Percentiles rank a stretch among this genome's conserved stretches.
Evolutionary conservation across 2,888 invertebrate genomes (phyloP).

Genomic region (Mesorhabditis sp.): DNA sequence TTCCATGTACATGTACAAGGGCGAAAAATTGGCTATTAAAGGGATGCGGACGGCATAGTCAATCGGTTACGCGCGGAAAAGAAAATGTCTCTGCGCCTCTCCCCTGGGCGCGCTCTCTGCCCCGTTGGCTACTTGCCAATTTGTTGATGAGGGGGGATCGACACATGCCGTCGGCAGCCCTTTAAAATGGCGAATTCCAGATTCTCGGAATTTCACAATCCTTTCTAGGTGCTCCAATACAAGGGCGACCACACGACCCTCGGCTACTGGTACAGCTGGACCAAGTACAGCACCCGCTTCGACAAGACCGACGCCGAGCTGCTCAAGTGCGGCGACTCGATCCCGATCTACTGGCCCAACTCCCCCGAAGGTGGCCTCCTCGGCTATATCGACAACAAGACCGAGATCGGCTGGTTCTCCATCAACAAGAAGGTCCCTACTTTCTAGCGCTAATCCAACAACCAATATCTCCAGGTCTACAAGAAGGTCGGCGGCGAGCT

Average conservation of each 20-base stretch:
- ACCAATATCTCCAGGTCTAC: conserved; percentile 8
- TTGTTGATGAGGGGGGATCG: no score
- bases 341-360: conserved; percentile 22
- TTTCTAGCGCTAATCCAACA: conserved; percentile 5
- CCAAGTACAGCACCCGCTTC: conserved; percentile 12
- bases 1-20: no score
- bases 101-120: no score
- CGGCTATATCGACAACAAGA: conserved; percentile 26
- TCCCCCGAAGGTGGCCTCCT: no score
- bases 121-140: no score
- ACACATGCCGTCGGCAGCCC: no score
- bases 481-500: conserved; percentile 33
- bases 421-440: conserved; percentile 26
- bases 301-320: conserved; percentile 46
- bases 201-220: no score
- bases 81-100: no score
- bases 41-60: no score
- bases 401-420: conserved; percentile 47
- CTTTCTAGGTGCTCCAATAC: conserved; percentile 47
- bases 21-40: no score
- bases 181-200: no score
- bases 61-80: no score
- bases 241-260: conserved; percentile 46
- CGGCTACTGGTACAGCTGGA: conserved; percentile 18
- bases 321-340: conserved; percentile 48